A percentile compares a stretch with the other conserved stretches of the same genome.
Evolutionary conservation across 2,113 vertebrate genomes (phyloP).

Genomic region (Oxyura jamaicensis): DNA sequence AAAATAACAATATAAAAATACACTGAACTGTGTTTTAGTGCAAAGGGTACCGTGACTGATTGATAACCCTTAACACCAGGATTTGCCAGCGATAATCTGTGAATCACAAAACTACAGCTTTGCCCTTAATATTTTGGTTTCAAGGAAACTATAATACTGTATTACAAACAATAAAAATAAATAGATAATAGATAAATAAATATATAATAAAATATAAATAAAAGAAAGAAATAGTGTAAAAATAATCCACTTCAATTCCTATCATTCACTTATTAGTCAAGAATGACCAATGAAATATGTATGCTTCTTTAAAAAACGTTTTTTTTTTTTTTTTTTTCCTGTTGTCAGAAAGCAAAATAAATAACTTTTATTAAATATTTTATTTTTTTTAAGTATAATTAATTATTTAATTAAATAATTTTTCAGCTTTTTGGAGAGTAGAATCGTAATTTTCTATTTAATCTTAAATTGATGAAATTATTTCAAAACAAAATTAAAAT

Average conservation of each 20-base stretch:
- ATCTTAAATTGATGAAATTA: neutral
- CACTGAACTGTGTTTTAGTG: neutral
- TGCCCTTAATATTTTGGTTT: neutral
- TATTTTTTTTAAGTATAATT: too few relatives aligned
- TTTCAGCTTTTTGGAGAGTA: neutral
- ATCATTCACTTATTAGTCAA: neutral
- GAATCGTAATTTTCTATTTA: neutral
- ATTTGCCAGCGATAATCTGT: neutral
- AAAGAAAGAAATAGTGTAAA: neutral
- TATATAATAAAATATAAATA: too few relatives aligned
- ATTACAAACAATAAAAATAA: neutral
- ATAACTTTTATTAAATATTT: too few relatives aligned
- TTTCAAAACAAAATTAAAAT: neutral
- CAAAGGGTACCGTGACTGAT: neutral
- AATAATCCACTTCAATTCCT: neutral
- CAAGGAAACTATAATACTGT: neutral
- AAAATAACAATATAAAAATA: neutral
- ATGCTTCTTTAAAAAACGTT: neutral
- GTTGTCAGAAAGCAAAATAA: too few relatives aligned
- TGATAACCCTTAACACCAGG: neutral
- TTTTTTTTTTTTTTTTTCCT: too few relatives aligned
- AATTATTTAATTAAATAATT: neutral
- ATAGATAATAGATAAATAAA: too few relatives aligned
- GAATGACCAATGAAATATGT: neutral
- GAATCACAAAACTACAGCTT: neutral